Percentiles rank a stretch among this genome's conserved stretches.
Conservation (phyloP, 2,113 vertebrate species). For the Ceyx cyanopectus region DNA sequence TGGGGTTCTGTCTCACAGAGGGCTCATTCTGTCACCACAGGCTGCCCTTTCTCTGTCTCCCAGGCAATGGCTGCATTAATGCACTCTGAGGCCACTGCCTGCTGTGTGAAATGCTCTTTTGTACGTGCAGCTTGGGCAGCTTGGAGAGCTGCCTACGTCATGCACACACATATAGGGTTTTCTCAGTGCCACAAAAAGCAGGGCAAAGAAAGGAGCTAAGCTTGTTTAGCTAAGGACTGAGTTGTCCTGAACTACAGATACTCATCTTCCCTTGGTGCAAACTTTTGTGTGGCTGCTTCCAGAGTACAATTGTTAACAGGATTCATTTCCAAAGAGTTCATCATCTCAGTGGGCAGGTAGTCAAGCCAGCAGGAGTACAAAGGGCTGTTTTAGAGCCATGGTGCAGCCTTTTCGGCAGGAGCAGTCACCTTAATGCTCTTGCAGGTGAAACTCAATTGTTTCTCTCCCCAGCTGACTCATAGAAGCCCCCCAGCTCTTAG, state of each 20-base stretch:
- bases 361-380: neutral
- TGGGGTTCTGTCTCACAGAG: neutral
- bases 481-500: neutral
- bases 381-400: neutral
- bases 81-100: slow-evolving; percentile 9
- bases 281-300: neutral
- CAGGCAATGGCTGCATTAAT: slow-evolving; percentile 42
- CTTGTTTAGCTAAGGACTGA: neutral
- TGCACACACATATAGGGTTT: neutral
- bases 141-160: neutral
- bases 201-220: neutral
- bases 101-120: slow-evolving; percentile 13
- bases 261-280: neutral
- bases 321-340: neutral
- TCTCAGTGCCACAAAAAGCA: neutral
- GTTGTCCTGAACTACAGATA: neutral
- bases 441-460: neutral
- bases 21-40: slow-evolving; percentile 23
- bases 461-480: neutral
- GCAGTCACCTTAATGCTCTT: neutral
- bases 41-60: slow-evolving; percentile 39
- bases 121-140: slow-evolving; percentile 4
- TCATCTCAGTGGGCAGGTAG: neutral
- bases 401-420: neutral
- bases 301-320: neutral